phyloP scores from a whole-genome alignment of 2,797 vertebrate genomes.

The Eulemur albifrons region DNA sequence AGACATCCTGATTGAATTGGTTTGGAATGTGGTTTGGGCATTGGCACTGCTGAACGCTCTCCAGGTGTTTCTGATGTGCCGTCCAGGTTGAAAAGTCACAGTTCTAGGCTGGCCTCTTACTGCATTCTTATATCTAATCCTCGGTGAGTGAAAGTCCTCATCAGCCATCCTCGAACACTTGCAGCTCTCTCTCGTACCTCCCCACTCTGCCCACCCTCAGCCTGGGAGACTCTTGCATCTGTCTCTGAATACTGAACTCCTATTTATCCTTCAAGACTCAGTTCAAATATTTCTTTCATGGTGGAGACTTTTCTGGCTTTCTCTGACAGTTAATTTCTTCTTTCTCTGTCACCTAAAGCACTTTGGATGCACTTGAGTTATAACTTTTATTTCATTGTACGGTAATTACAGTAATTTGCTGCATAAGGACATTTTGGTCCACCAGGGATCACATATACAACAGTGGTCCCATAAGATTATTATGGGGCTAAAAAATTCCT shows the following conservation, averaged over 20 bases:
- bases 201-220: background rate
- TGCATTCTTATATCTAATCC: background rate
- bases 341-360: background rate
- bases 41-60: background rate
- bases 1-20: background rate
- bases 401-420: background rate
- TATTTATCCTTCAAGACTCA: constrained; percentile 4
- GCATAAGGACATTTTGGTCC: background rate
- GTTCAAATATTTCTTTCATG: background rate
- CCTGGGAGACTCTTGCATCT: background rate
- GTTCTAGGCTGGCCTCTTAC: background rate
- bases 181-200: background rate
- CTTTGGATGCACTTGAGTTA: background rate
- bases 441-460: background rate
- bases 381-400: background rate
- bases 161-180: background rate
- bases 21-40: constrained; percentile 3
- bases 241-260: background rate
- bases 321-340: background rate
- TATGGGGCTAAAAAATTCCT: background rate
- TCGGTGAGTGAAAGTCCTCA: background rate
- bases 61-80: background rate
- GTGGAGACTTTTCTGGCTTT: background rate
- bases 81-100: background rate
- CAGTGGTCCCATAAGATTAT: background rate